Evolutionary conservation across 2,888 invertebrate species (phyloP).

Genomic region (Tipula lateralis): DNA sequence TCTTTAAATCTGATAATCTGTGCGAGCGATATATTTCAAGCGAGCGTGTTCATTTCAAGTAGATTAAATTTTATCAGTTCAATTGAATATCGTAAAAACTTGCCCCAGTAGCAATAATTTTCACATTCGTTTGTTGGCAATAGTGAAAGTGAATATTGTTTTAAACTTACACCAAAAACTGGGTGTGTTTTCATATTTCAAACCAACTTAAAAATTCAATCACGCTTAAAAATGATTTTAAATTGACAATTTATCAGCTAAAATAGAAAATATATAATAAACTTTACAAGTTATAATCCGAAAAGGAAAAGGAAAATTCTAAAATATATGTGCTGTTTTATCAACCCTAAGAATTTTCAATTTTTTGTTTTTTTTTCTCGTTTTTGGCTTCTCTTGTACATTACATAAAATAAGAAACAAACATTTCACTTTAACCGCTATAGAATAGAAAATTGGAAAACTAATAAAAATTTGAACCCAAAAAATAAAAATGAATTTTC

Average conservation of each 20-base stretch:
- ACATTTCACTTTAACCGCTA: not conserved
- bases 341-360: not conserved
- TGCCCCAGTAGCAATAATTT: not conserved
- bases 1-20: no score
- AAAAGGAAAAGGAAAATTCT: slow-evolving; percentile 15
- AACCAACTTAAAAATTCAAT: slow-evolving; percentile 5
- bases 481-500: not conserved
- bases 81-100: not conserved
- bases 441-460: slow-evolving; percentile 24
- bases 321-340: slow-evolving; percentile 15
- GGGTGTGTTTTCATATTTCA: not conserved
- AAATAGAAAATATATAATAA: slow-evolving; percentile 15
- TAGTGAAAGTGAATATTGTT: not conserved
- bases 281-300: slow-evolving; percentile 13
- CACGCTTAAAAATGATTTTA: slow-evolving; percentile 19
- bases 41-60: not conserved
- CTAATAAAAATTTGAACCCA: slow-evolving; percentile 19
- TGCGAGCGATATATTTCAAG: not conserved
- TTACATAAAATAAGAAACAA: slow-evolving; percentile 11
- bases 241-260: slow-evolving; percentile 24
- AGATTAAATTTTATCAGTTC: not conserved
- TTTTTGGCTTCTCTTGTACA: no score
- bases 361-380: not conserved
- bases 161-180: not conserved
- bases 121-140: not conserved